phyloP scores from a whole-genome alignment of 2,113 vertebrate species.

The Sprattus sprattus region DNA sequence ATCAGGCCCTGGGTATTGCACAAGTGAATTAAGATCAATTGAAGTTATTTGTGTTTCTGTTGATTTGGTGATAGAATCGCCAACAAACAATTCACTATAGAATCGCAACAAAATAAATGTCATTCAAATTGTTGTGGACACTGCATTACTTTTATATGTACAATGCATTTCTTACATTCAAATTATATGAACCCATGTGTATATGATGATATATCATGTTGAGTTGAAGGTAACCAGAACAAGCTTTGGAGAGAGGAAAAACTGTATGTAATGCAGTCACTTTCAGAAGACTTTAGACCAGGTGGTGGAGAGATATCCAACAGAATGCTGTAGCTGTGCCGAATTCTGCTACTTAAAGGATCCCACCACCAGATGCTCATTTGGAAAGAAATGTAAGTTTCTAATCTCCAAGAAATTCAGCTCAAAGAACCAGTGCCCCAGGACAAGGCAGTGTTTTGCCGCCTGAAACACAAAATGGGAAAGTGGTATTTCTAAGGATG shows the following conservation, averaged over 20 bases:
- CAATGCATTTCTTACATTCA: neutral
- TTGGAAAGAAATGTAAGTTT: slow-evolving; percentile 80
- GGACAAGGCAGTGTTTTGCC: neutral
- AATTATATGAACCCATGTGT: neutral
- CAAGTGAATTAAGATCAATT: no score
- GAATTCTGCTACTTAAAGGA: slow-evolving; percentile 83
- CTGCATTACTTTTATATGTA: neutral
- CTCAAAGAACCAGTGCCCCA: neutral
- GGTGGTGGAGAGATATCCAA: slow-evolving; percentile 78
- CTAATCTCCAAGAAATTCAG: slow-evolving; percentile 53
- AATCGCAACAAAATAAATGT: no score
- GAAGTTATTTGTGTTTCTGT: no score
- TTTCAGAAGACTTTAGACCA: slow-evolving; percentile 58
- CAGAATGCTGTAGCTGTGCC: slow-evolving; percentile 79
- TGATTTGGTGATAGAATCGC: no score
- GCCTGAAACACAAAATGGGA: neutral
- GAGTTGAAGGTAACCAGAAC: neutral
- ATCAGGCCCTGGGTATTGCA: no score
- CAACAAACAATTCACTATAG: no score
- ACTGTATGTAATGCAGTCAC: neutral
- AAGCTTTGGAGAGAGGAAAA: neutral
- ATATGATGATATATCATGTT: neutral
- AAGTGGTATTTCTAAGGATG: neutral
- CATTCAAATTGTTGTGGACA: no score
- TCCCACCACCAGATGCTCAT: slow-evolving; percentile 82